Evolutionary conservation across 2,797 vertebrate genomes (phyloP), one percentile per base, ranked within the genome.

Genomic region (Scyliorhinus canicula): DNA sequence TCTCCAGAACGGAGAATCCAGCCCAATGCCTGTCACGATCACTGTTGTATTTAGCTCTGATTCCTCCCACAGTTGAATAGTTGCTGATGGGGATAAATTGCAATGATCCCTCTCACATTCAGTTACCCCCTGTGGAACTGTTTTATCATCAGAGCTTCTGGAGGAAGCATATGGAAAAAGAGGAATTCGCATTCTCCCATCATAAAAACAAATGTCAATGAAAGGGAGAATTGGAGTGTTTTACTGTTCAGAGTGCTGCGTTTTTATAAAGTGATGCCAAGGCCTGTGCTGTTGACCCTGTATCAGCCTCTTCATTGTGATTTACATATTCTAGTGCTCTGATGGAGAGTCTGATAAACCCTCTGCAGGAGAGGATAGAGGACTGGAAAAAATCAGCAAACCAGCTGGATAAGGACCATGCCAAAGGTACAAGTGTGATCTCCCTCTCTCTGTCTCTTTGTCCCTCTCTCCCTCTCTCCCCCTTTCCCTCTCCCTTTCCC

Each of bases 341-440:
- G 95, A 98, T 99, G 98, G 99, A 99, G 96, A 99, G 98, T 95
- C 98, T 99, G 96, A 98, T 99, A 95, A 98, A 97, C 95, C 99
- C 99, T 0, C 97, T 99, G 69, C 99, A 99, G 97, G 99, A 99
- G 96, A 97, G 98, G 96, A 98, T 99, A 71, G 99, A 99, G 96
- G 99, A 99, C 96, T 99, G 99, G 99, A 99, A 99, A 96, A 99
- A 99, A 96, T 98, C 98, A 0, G 98, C 98, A 40, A 99, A 98
- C 96, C 98, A 99, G 96, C 97, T 99, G 95, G 99, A 99, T 97
- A 99, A 99, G 97, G 99, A 99, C 96, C 99, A 99, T 0, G 98
- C 99, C 0, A 99, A 99, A 99, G 99, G 99, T 99, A 95, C 95
- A 55, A 93, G 44, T 11, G n/a, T 24, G 11, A 47, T 21, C 65